phyloP scores from a whole-genome alignment of 2,888 invertebrate genomes.

The Anorthoa munda region DNA sequence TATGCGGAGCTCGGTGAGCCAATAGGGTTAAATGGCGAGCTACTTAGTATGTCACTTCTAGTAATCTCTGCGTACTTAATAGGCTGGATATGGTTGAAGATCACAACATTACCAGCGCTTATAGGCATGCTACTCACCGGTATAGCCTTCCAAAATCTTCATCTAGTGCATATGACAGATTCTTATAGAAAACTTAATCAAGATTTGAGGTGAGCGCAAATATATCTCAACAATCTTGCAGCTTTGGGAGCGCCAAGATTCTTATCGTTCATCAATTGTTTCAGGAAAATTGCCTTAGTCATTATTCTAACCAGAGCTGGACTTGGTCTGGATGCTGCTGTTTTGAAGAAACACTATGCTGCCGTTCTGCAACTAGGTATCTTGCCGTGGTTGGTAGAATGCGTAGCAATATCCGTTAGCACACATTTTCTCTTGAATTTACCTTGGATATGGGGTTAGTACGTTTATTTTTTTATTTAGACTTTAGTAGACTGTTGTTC shows the following conservation, averaged over 20 bases:
- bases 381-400: slow-evolving; percentile 94
- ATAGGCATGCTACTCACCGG: slow-evolving; percentile 95
- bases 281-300: slow-evolving; percentile 95
- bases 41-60: slow-evolving; percentile 92
- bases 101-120: slow-evolving; percentile 93
- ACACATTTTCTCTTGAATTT: slow-evolving; percentile 93
- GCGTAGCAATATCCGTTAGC: slow-evolving; percentile 91
- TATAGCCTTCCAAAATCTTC: slow-evolving; percentile 92
- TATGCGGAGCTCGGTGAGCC: slow-evolving; percentile 92
- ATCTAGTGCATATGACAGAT: slow-evolving; percentile 92
- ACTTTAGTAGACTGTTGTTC: background rate
- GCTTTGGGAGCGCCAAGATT: background rate
- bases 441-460: slow-evolving; percentile 94
- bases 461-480: background rate
- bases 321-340: slow-evolving; percentile 94
- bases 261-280: slow-evolving; percentile 52
- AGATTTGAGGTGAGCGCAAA: slow-evolving; percentile 90
- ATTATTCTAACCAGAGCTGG: slow-evolving; percentile 96
- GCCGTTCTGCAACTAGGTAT: slow-evolving; percentile 94
- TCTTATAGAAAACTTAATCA: slow-evolving; percentile 92
- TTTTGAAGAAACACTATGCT: slow-evolving; percentile 93
- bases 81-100: slow-evolving; percentile 93
- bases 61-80: slow-evolving; percentile 93
- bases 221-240: background rate
- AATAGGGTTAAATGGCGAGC: slow-evolving; percentile 92